Percentiles rank a stretch among this genome's conserved stretches.
These are phyloP conservation scores for Pampus argenteus DNA, from an alignment of 2,797 vertebrate genomes.

Conservation along the genomic window DNA sequence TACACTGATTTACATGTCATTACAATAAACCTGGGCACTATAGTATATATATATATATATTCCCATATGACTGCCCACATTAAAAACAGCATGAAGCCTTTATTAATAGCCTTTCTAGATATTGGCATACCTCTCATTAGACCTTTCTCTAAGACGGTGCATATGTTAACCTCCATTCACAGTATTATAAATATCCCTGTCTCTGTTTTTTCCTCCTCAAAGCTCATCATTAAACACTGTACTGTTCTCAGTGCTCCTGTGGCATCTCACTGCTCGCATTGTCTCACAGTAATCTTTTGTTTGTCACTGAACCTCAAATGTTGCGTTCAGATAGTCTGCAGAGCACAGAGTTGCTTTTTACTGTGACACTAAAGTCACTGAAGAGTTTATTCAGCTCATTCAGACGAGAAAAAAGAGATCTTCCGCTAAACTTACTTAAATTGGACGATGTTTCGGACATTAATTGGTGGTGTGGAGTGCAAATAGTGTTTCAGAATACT, in stretches of 20 bases:
- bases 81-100: too few species aligned
- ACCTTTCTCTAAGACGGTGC: not conserved
- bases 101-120: too few species aligned
- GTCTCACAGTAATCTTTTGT: not conserved
- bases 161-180: not conserved
- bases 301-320: not conserved
- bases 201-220: not conserved
- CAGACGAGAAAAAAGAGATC: conserved; percentile 24
- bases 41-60: too few species aligned
- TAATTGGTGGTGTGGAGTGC: not conserved
- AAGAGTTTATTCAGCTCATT: conserved; percentile 64
- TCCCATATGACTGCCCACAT: not conserved
- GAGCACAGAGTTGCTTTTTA: conserved; percentile 41
- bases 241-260: conserved; percentile 22
- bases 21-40: not conserved
- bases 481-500: not conserved
- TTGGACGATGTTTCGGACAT: too few species aligned
- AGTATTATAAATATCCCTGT: too few species aligned
- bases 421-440: not conserved
- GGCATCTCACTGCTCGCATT: not conserved
- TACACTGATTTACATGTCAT: not conserved
- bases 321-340: not conserved
- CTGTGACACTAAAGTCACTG: conserved; percentile 73
- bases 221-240: too few species aligned
- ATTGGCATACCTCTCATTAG: too few species aligned